Conservation (phyloP, 2,888 invertebrate genomes). For the Orchesella flavescens region DNA sequence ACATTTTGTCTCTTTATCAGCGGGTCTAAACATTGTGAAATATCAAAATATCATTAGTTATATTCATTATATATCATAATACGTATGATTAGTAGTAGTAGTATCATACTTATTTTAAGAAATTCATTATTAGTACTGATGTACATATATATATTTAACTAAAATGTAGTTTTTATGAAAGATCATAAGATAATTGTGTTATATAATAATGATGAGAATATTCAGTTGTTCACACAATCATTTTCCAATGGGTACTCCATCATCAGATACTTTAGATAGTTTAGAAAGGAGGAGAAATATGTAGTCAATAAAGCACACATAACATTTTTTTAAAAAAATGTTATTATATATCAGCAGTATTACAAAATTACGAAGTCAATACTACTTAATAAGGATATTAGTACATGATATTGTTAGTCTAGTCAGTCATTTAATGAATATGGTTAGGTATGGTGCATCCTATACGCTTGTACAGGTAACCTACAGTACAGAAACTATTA, state of each 20-base stretch:
- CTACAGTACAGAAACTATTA: constrained; percentile 12
- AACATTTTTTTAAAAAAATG: background rate
- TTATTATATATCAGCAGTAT: constrained; percentile 46
- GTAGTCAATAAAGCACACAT: background rate
- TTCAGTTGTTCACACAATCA: background rate
- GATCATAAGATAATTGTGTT: background rate
- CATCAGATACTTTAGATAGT: background rate
- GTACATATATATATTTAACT: background rate
- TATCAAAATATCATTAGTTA: constrained; percentile 2
- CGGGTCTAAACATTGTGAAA: constrained; percentile 39
- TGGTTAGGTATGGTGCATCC: constrained; percentile 50
- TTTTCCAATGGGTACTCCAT: background rate
- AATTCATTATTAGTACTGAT: constrained; percentile 2
- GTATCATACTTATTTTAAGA: constrained; percentile 6
- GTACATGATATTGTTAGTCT: background rate
- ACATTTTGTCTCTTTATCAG: constrained; percentile 55
- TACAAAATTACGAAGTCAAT: constrained; percentile 13
- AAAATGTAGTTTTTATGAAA: background rate
- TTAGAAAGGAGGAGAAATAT: background rate
- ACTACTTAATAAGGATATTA: background rate
- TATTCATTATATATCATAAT: background rate
- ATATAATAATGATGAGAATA: no score
- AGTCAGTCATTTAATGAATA: background rate
- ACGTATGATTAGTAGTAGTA: constrained; percentile 7
- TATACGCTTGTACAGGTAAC: constrained; percentile 58